phyloP scores from a whole-genome alignment of 2,113 vertebrate species.

The Atherinomorus stipes region DNA sequence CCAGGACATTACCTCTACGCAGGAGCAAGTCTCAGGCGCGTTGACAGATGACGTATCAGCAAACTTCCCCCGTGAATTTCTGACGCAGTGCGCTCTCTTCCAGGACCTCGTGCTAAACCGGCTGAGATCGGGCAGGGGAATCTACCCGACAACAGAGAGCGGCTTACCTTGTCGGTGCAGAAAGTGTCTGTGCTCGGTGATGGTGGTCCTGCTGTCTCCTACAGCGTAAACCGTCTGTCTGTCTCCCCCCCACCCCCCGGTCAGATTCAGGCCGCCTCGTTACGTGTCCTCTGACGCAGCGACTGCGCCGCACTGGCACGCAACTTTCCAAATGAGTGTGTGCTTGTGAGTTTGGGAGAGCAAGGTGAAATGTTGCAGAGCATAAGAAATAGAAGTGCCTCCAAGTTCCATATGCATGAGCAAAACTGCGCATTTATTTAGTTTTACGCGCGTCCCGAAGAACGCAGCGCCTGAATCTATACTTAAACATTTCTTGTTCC shows the following conservation, averaged over 20 bases:
- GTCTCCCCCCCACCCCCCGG: background rate
- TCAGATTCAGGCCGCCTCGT: conserved; percentile 43
- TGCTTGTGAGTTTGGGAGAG: background rate
- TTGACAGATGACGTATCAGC: background rate
- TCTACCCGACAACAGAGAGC: background rate
- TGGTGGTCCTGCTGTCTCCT: conserved; percentile 19
- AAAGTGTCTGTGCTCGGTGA: background rate
- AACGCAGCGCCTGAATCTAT: background rate
- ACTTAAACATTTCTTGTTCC: background rate
- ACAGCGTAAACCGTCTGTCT: background rate
- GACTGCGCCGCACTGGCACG: conserved; percentile 40
- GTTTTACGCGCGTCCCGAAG: background rate
- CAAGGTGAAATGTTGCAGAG: background rate
- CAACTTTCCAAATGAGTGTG: background rate
- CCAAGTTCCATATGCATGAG: background rate
- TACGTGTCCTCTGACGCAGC: conserved; percentile 66
- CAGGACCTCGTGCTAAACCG: background rate
- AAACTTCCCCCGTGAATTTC: background rate
- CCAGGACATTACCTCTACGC: background rate
- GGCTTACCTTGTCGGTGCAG: conserved; percentile 39
- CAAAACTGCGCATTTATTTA: background rate
- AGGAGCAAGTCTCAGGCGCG: background rate
- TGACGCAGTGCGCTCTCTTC: background rate
- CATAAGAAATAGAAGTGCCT: background rate
- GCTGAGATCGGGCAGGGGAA: background rate